Conservation (phyloP, 2,888 invertebrate genomes). For the Autographa pulchrina region DNA sequence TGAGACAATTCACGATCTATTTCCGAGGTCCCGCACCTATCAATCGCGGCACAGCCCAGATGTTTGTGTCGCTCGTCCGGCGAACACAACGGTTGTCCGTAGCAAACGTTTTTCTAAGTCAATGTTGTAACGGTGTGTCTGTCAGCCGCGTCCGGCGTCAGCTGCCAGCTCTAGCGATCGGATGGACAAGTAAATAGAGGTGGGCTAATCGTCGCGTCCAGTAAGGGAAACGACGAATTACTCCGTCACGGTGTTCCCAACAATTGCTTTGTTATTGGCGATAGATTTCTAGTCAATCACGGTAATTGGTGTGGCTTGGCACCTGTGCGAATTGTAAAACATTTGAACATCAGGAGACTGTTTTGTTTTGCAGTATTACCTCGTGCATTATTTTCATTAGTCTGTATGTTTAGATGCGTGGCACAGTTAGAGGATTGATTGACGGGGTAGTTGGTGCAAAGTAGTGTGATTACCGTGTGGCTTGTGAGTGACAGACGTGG, state of each 20-base stretch:
- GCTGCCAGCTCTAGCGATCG: slow-evolving; percentile 83
- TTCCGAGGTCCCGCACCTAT: slow-evolving; percentile 67
- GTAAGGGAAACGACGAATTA: slow-evolving; percentile 88
- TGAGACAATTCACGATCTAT: slow-evolving; percentile 69
- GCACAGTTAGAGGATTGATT: slow-evolving; percentile 66
- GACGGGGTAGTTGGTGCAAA: slow-evolving; percentile 73
- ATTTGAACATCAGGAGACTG: slow-evolving; percentile 21
- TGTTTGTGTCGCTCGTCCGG: slow-evolving; percentile 70
- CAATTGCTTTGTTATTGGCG: slow-evolving; percentile 85
- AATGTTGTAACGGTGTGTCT: slow-evolving; percentile 86
- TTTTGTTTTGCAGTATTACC: slow-evolving; percentile 21
- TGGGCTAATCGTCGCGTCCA: slow-evolving; percentile 87
- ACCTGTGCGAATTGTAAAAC: slow-evolving; percentile 64
- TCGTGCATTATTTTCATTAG: slow-evolving; percentile 42
- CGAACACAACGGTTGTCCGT: slow-evolving; percentile 74
- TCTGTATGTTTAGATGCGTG: slow-evolving; percentile 50
- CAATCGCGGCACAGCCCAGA: slow-evolving; percentile 75
- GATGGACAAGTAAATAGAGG: slow-evolving; percentile 89
- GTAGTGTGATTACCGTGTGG: slow-evolving; percentile 71
- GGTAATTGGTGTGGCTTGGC: slow-evolving; percentile 69
- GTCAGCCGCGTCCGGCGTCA: slow-evolving; percentile 85
- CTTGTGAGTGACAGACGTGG: slow-evolving; percentile 61
- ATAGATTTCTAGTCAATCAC: slow-evolving; percentile 67
- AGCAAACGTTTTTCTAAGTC: slow-evolving; percentile 89
- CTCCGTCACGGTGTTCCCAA: slow-evolving; percentile 83